Evolutionary conservation across 1,140 invertebrate genomes (phyloP).

Genomic region (Arion vulgaris): DNA sequence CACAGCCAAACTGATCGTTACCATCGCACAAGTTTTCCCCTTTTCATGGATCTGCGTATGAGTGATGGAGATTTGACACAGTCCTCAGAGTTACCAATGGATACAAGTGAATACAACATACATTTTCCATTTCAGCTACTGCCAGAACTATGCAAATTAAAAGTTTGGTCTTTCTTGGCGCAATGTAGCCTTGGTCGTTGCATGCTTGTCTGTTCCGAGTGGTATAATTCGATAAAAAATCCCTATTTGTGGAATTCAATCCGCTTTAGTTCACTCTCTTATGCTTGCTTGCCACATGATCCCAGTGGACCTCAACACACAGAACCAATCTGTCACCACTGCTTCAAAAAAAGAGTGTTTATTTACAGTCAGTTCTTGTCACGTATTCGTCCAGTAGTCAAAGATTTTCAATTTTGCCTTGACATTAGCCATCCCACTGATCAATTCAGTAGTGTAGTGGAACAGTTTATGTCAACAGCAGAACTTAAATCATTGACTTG

Average conservation of each 20-base stretch:
- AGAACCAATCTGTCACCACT: slow-evolving; percentile 55
- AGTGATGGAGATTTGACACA: neutral
- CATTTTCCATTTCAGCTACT: slow-evolving; percentile 63
- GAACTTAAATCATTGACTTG: slow-evolving; percentile 52
- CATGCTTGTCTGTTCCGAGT: slow-evolving; percentile 58
- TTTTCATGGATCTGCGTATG: slow-evolving; percentile 19
- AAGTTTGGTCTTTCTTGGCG: slow-evolving; percentile 63
- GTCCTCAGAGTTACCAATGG: neutral
- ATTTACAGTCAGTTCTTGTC: slow-evolving; percentile 54
- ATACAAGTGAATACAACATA: neutral
- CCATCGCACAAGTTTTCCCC: slow-evolving; percentile 31
- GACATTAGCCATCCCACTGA: slow-evolving; percentile 65
- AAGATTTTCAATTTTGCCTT: slow-evolving; percentile 65
- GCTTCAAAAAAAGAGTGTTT: slow-evolving; percentile 61
- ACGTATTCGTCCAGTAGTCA: slow-evolving; percentile 55
- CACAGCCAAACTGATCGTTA: slow-evolving; percentile 36
- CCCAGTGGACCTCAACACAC: slow-evolving; percentile 44
- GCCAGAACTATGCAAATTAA: slow-evolving; percentile 64
- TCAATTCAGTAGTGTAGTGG: slow-evolving; percentile 57
- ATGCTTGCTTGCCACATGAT: slow-evolving; percentile 52
- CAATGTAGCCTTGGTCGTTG: slow-evolving; percentile 59
- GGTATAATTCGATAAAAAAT: slow-evolving; percentile 56
- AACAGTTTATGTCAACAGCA: slow-evolving; percentile 52
- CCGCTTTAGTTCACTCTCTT: slow-evolving; percentile 59
- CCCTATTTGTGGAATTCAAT: slow-evolving; percentile 63